A percentile compares a stretch with the other conserved stretches of the same genome.
Conservation (phyloP, 2,888 invertebrate genomes). For the Microdon myrmicae region DNA sequence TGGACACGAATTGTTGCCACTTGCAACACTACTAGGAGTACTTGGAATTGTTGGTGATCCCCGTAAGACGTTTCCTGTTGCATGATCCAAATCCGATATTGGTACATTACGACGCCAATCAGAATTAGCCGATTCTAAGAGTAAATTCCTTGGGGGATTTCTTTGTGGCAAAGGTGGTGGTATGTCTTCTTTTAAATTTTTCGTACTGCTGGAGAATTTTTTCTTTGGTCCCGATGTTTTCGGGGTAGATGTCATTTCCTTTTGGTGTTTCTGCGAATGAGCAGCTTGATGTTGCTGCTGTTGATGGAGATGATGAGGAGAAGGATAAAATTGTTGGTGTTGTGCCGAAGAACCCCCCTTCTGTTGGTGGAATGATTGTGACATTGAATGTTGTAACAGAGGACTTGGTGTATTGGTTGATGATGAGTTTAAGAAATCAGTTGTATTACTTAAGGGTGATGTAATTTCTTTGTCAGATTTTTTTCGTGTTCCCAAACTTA, state of each 20-base stretch:
- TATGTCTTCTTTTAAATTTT: conserved; percentile 61
- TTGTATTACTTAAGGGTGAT: conserved; percentile 61
- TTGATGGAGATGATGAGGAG: conserved; percentile 53
- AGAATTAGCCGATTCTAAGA: conserved; percentile 55
- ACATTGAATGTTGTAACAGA: conserved; percentile 59
- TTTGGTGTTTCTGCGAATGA: conserved; percentile 56
- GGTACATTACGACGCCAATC: conserved; percentile 56
- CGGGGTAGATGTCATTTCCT: conserved; percentile 55
- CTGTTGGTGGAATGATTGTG: conserved; percentile 66
- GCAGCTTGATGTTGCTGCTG: conserved; percentile 55
- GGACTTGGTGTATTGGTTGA: conserved; percentile 55
- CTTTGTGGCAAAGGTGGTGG: conserved; percentile 71
- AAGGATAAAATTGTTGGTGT: conserved; percentile 45
- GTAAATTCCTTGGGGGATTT: conserved; percentile 64
- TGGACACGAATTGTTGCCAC: conserved; percentile 2
- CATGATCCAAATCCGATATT: conserved; percentile 65
- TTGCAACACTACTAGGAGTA: conserved; percentile 4
- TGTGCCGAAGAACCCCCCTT: conserved; percentile 57
- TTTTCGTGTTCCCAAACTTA: conserved; percentile 66
- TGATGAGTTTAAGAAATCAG: conserved; percentile 58
- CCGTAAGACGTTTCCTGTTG: conserved; percentile 39
- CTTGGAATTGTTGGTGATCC: conserved; percentile 51
- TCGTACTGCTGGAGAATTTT: conserved; percentile 60
- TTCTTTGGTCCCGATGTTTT: conserved; percentile 59
- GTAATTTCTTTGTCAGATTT: conserved; percentile 66